Evolutionary conservation across 2,888 invertebrate species (phyloP).

Genomic region (Yponomeuta cagnagella): DNA sequence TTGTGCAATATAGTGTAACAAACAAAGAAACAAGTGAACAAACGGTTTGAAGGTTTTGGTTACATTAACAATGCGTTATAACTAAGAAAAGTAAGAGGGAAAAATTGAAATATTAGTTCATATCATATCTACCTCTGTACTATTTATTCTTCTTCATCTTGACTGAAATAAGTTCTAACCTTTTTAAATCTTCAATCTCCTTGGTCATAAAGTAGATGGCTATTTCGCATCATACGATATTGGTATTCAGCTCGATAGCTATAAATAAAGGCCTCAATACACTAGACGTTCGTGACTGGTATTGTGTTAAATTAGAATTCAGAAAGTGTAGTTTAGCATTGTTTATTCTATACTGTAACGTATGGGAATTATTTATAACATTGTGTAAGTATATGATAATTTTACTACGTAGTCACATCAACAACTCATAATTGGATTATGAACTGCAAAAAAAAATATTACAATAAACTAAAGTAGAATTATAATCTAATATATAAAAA

Average conservation of each 20-base stretch:
- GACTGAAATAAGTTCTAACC: too few relatives aligned
- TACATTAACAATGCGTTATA: too few relatives aligned
- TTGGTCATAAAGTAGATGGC: background rate
- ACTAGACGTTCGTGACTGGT: background rate
- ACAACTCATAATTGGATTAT: background rate
- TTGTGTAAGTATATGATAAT: background rate
- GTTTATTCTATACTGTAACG: background rate
- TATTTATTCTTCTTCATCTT: too few relatives aligned
- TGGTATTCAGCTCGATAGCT: background rate
- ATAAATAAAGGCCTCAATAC: background rate
- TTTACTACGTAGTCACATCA: background rate
- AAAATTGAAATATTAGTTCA: too few relatives aligned
- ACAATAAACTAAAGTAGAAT: too few relatives aligned
- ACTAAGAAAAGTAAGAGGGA: too few relatives aligned
- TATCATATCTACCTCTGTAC: too few relatives aligned
- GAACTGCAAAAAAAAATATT: background rate
- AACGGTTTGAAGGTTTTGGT: too few relatives aligned
- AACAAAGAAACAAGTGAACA: too few relatives aligned
- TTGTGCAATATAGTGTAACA: too few relatives aligned
- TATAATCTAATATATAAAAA: too few relatives aligned
- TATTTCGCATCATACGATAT: background rate
- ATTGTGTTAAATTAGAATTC: background rate
- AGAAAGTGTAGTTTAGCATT: background rate
- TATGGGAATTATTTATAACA: background rate
- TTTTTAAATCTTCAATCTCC: background rate